phyloP scores from a whole-genome alignment of 53 echinoderm and acorn worm genomes.

The Pentamera pediparva region DNA sequence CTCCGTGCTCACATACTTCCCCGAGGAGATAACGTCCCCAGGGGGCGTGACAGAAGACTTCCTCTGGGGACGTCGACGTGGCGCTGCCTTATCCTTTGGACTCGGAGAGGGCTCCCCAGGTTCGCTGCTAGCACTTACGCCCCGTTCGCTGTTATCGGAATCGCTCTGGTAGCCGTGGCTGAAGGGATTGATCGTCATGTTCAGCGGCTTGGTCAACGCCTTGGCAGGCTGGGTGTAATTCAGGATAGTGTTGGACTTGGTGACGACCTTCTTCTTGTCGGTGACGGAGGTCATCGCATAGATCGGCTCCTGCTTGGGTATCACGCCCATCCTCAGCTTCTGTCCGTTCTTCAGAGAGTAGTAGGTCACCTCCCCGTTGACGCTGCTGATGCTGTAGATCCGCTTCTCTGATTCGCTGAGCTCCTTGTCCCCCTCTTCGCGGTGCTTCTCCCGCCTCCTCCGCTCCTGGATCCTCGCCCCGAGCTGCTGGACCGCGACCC shows the following conservation, averaged over 20 bases:
- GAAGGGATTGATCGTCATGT: constrained; percentile 90
- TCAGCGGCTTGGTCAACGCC: constrained; percentile 79
- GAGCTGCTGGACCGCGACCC: constrained; percentile 92
- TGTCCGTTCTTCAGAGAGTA: constrained; percentile 85
- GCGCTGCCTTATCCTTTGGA: constrained; percentile 33
- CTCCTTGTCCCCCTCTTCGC: constrained; percentile 41
- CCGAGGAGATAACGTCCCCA: not conserved
- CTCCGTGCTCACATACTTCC: constrained; percentile 50
- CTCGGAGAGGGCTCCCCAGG: constrained; percentile 27
- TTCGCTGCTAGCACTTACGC: constrained; percentile 10
- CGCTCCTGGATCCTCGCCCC: constrained; percentile 49
- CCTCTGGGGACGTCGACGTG: not conserved
- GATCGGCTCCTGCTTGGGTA: constrained; percentile 73
- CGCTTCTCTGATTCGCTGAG: constrained; percentile 67
- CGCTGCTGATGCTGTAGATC: constrained; percentile 82
- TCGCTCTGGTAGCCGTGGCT: constrained; percentile 78
- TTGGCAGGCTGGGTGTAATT: constrained; percentile 76
- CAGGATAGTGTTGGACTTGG: constrained; percentile 65
- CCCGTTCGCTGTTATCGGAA: constrained; percentile 78
- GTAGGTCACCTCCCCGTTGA: constrained; percentile 88
- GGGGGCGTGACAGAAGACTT: constrained; percentile 24
- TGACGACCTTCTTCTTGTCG: constrained; percentile 87
- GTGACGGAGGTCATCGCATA: constrained; percentile 88
- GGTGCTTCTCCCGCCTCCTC: constrained; percentile 50
- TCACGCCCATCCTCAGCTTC: constrained; percentile 65